These are phyloP conservation scores for Hetaerina americana DNA, from an alignment of 1,140 invertebrate species.

Conservation along the genomic window DNA sequence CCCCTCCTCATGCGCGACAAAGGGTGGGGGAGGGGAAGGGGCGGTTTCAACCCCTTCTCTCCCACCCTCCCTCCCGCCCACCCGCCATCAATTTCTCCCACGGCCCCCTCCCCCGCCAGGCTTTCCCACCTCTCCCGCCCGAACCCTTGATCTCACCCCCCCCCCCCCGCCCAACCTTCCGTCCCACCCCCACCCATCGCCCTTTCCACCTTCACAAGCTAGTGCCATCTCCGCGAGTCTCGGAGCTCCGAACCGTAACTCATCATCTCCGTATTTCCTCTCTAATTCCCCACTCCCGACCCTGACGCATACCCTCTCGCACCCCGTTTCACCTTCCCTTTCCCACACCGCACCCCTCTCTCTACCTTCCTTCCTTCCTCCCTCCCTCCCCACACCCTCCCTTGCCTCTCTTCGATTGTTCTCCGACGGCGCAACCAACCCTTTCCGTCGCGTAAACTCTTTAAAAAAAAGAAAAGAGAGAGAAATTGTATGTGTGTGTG, in stretches of 20 bases:
- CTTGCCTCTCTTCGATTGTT: too few species aligned
- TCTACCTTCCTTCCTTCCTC: background rate
- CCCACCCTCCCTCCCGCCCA: background rate
- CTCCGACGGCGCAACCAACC: too few species aligned
- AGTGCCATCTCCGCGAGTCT: background rate
- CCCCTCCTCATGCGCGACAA: background rate
- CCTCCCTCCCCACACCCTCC: too few species aligned
- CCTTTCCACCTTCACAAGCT: background rate
- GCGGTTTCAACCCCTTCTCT: too few species aligned
- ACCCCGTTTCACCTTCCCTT: too few species aligned
- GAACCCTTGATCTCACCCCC: background rate
- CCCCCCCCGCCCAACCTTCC: background rate
- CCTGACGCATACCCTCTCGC: too few species aligned
- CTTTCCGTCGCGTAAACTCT: too few species aligned
- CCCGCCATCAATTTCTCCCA: background rate
- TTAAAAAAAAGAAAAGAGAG: too few species aligned
- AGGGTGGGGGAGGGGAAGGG: too few species aligned
- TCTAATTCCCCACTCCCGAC: background rate
- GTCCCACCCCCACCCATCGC: background rate
- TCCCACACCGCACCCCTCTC: background rate
- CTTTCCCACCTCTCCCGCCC: background rate
- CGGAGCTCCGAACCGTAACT: background rate
- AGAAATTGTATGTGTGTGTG: too few species aligned
- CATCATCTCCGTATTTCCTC: background rate
- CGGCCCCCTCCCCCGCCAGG: background rate